Base-by-base conservation (phyloP, 2,888 invertebrate genomes). In the Aporophyla nigra region DNA sequence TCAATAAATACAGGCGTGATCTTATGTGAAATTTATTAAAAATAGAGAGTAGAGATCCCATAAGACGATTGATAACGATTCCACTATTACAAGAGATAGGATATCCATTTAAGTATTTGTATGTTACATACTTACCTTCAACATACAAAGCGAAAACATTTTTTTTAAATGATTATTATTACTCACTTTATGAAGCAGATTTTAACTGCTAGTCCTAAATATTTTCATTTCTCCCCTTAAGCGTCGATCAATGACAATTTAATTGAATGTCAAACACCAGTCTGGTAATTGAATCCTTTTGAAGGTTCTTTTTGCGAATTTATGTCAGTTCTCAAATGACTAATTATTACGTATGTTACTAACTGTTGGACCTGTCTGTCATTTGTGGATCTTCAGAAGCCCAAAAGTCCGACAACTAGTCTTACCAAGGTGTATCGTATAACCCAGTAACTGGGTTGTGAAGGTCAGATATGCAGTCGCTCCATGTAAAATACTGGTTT, bases 241-340 rank as follows among this genome's bases (percentile, higher is more conserved):
- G 27, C 12, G 24, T 24, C 66, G 10, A 59, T 62, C 56, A 78
- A 58, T 71, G 59, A 65, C 65, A 68, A 56, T 70, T 62, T 53
- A 46, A 83, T 69, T 83, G 5, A 74, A 40, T 43, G 51, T 40
- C n/a, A 63, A 63, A 54, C n/a, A n/a, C 27, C 49, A 40, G 46
- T 79, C 40, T 14, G n/a, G 75, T 40, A 7, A 53, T 74, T 40
- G 27, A 53, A 49, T 58, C 21, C n/a, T 61, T 62, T 5, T 53
- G 51, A 67, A 62, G 16, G 40, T 43, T 10, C 40, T 53, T 33
- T 56, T 62, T 21, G 43, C 19, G 19, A 66, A 61, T 71, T 59
- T 59, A 12, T 51, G 6, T 33, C 33, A 43, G 49, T 43, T 65
- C 6, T 76, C 27, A 66, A 65, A 21, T 51, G 21, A n/a, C 33